Evolutionary conservation across 1,140 invertebrate species (phyloP), one percentile per base, ranked within the genome.

Genomic region (Copidosoma floridanum): DNA sequence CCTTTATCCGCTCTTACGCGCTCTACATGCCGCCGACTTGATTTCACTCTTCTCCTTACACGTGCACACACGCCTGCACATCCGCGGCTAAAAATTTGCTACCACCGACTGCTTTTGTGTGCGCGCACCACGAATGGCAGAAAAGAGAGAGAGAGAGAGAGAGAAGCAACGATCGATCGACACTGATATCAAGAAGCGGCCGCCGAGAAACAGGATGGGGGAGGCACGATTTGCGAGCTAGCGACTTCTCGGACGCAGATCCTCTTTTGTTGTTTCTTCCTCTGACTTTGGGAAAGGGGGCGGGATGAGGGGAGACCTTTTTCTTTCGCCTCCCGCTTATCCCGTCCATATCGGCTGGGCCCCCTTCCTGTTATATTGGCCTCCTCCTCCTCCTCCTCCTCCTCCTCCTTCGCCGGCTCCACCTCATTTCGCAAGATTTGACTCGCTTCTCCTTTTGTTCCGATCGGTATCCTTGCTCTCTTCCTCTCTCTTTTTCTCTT

Each of bases 181-280:
- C 73, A 77, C 73, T 75, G 75, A 74, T 76, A 72, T 53, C 38
- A 61, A 46, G n/a, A 51, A 43, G 47, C 58, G 46, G 44, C 41
- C n/a, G n/a, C n/a, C n/a, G n/a, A n/a, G n/a, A n/a, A n/a, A n/a
- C n/a, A n/a, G n/a, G n/a, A n/a, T n/a, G n/a, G n/a, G n/a, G n/a
- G n/a, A n/a, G 47, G 57, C 63, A 63, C 66, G 65, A 72, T 73
- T 72, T 68, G 66, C 68, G 68, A 71, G 57, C 68, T 43, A 38
- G 48, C 20, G 41, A 46, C 53, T 56, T 51, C 21, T 51, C n/a
- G 18, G 48, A 23, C 29, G 20, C 37, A n/a, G n/a, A n/a, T n/a
- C n/a, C n/a, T 56, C 29, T 46, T 51, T 51, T 35, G 37, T 51
- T 48, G 50, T 18, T 24, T 12, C 53, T 37, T 20, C 23, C 18